These are phyloP conservation scores for Vireo altiloquus DNA, from an alignment of 2,113 vertebrate genomes.

Conservation along the genomic window DNA sequence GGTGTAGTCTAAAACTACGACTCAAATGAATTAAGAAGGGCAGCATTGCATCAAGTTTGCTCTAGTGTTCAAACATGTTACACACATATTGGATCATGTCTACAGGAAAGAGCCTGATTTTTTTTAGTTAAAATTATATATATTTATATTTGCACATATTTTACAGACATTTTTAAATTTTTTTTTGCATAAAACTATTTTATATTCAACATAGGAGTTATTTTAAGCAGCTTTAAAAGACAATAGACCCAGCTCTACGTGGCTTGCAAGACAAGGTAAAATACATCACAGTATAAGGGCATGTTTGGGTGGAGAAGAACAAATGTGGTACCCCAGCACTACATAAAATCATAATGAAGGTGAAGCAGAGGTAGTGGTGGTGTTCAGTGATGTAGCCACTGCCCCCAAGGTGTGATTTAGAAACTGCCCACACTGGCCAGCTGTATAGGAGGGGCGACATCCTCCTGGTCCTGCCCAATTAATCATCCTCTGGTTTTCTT, in stretches of 20 bases:
- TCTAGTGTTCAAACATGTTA: background rate
- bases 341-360: background rate
- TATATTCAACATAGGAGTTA: background rate
- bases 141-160: background rate
- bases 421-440: background rate
- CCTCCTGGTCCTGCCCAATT: background rate
- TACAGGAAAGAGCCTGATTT: background rate
- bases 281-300: background rate
- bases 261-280: background rate
- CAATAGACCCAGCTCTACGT: background rate
- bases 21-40: background rate
- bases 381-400: background rate
- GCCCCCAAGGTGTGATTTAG: background rate
- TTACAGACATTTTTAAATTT: fast-evolving
- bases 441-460: background rate
- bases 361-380: background rate
- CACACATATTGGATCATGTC: background rate
- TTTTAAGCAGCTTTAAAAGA: background rate
- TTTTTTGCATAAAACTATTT: background rate
- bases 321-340: background rate
- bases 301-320: background rate
- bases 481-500: background rate
- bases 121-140: background rate
- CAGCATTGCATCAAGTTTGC: background rate
- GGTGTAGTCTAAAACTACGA: background rate